Conservation (phyloP, 2,113 vertebrate genomes). For the Datnioides undecimradiatus region DNA sequence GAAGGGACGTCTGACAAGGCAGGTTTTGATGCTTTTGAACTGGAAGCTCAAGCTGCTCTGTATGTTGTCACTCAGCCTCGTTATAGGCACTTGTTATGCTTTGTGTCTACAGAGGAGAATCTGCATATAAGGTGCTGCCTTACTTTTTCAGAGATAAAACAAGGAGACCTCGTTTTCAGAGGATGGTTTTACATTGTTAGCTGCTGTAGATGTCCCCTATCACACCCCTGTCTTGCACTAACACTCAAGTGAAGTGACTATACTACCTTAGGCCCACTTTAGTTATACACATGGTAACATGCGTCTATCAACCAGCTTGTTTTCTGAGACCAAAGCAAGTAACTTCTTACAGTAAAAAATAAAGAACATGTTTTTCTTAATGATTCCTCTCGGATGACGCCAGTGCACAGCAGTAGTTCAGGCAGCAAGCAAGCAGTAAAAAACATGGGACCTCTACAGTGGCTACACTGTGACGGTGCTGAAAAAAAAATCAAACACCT, state of each 20-base stretch:
- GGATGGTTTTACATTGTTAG: background rate
- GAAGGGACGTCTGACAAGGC: background rate
- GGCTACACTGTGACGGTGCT: conserved; percentile 17
- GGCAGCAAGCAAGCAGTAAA: background rate
- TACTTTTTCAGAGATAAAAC: conserved; percentile 7
- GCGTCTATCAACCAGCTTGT: background rate
- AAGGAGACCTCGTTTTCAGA: background rate
- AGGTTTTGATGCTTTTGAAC: background rate
- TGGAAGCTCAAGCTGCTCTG: background rate
- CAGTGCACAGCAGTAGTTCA: conserved; percentile 25
- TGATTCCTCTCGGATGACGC: conserved; percentile 5
- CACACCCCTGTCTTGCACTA: background rate
- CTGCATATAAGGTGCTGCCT: background rate
- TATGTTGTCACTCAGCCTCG: background rate
- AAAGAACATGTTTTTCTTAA: background rate
- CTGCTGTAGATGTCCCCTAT: background rate
- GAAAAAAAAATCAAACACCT: conserved; percentile 7
- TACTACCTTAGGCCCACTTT: background rate
- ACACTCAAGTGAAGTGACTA: background rate
- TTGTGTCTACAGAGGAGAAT: background rate
- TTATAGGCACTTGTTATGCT: background rate
- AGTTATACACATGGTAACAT: background rate
- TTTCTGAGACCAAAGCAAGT: conserved; percentile 12
- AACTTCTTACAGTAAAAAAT: background rate
- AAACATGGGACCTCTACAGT: background rate